Base-by-base conservation (phyloP, 2,888 invertebrate species). In the Ditula angustiorana region DNA sequence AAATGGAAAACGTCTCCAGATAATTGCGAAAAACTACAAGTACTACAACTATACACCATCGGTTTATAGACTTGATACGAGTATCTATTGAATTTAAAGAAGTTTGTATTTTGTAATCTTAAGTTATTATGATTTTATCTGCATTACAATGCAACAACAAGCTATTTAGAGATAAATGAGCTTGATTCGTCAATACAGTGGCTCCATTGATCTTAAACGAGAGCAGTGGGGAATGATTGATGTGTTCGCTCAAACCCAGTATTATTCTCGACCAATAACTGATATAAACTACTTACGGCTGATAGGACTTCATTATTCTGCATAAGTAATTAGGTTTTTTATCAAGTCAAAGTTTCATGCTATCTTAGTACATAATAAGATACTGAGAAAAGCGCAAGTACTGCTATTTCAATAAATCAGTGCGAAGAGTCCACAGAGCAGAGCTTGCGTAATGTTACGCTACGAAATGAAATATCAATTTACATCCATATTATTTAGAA, bases 161-260 rank as follows among this genome's bases (percentile, higher is more conserved):
- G 68, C 60, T 61, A 70, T 76, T 68, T 78, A 76, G 80, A 84
- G 82, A 85, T 85, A 86, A 84, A 82, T 74, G 74, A 73, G 74
- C 75, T 74, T 71, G 77, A 78, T 81, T 78, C 74, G 76, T 74
- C 70, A 67, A 69, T 63, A 87, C 77, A 87, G 83, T 81, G 81
- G 74, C 75, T 77, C 74, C 82, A 82, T 90, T 90, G 85, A 89
- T 83, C 80, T 79, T 71, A 74, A 83, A 85, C 80, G 83, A 85
- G 77, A 78, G 80, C 81, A 86, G 78, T 83, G 80, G 79, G 74
- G 74, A 83, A 76, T 87, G 86, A 88, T 88, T 87, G 81, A 87
- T 86, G 78, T 67, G 72, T 69, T 68, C 72, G 69, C 68, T 81
- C 78, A 83, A 83, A 82, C 68, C 62, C 19, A 47, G 57, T 70